These are phyloP conservation scores for Mycteria americana DNA, from an alignment of 2,797 vertebrate species.

Conservation along the genomic window DNA sequence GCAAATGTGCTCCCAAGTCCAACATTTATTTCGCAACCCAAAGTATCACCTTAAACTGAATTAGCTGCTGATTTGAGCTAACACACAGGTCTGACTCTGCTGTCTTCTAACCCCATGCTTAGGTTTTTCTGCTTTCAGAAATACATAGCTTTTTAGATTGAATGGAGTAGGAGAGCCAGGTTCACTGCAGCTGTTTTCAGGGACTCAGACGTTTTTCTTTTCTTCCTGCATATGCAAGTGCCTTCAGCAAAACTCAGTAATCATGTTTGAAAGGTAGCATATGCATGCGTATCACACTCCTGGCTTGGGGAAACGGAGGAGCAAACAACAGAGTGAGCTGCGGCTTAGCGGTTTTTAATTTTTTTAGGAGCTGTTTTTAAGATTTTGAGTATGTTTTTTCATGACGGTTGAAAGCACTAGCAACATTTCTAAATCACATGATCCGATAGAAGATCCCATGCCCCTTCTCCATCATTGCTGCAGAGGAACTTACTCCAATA, in stretches of 20 bases:
- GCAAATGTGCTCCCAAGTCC: background rate
- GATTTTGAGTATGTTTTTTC: background rate
- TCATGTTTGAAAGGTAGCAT: background rate
- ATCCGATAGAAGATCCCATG: background rate
- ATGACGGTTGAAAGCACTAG: background rate
- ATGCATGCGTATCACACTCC: background rate
- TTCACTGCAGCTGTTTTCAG: background rate
- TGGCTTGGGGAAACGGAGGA: background rate
- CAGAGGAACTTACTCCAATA: background rate
- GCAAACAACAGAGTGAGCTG: background rate
- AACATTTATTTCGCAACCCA: background rate
- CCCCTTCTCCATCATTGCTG: background rate
- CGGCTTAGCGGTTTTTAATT: background rate
- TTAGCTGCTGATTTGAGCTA: background rate
- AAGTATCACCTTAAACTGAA: background rate
- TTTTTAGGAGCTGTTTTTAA: background rate
- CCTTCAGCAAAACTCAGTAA: background rate
- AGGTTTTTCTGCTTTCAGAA: background rate
- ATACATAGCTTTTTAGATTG: background rate
- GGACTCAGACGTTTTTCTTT: background rate
- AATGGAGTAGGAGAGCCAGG: background rate
- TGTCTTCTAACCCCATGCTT: accelerated
- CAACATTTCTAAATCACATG: background rate
- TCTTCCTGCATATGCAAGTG: background rate
- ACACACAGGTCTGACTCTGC: background rate